Evolutionary conservation across 2,797 vertebrate genomes (phyloP).

Genomic region (Acomys russatus): DNA sequence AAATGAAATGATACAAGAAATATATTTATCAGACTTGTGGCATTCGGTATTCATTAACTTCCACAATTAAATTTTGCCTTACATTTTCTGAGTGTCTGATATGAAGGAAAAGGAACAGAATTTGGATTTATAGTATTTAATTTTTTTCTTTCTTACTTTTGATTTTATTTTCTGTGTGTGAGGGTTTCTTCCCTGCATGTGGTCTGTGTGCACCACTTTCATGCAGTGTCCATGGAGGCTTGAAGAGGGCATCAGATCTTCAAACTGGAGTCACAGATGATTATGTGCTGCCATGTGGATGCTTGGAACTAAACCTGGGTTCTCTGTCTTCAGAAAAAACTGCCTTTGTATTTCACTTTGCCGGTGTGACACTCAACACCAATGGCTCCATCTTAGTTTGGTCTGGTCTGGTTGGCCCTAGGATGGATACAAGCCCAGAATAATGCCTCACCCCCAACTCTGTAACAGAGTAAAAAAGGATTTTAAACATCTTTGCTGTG

Average conservation of each 20-base stretch:
- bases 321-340: background rate
- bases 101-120: background rate
- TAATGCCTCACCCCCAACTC: too few species aligned
- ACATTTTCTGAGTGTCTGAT: background rate
- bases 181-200: background rate
- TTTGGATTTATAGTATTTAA: background rate
- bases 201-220: background rate
- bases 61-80: background rate
- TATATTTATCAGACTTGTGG: too few species aligned
- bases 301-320: background rate
- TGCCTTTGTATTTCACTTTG: background rate
- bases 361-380: too few species aligned
- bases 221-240: background rate
- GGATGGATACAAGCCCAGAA: background rate
- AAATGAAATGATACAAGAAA: background rate
- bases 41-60: background rate
- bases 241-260: background rate
- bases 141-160: background rate
- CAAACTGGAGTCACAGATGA: background rate
- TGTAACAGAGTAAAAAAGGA: background rate
- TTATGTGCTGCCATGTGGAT: background rate
- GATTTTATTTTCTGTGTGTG: background rate
- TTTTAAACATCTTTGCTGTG: background rate
- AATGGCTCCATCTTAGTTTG: background rate
- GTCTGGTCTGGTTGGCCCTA: background rate